These are phyloP conservation scores for Chromobotia macracanthus DNA, from an alignment of 2,797 vertebrate species.

Conservation along the genomic window DNA sequence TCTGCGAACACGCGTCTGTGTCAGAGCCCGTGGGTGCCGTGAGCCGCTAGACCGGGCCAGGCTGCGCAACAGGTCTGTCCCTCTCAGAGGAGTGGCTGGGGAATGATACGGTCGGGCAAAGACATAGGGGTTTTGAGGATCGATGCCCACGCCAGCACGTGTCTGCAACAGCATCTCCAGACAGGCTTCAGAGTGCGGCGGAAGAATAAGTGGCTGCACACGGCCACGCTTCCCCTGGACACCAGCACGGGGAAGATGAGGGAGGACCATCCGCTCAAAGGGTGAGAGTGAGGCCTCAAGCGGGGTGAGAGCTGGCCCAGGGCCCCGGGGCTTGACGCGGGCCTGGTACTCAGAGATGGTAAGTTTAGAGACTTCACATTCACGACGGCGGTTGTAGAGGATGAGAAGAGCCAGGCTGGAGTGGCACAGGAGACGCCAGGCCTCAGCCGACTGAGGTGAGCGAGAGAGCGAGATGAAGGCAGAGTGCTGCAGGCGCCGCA, in stretches of 20 bases:
- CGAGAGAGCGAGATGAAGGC: conserved; percentile 79
- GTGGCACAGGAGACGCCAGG: conserved; percentile 83
- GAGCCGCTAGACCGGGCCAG: conserved; percentile 80
- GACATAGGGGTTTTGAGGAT: conserved; percentile 77
- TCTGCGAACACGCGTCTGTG: conserved; percentile 78
- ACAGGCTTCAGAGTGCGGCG: conserved; percentile 80
- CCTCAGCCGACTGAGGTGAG: conserved; percentile 78
- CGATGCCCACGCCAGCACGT: conserved; percentile 77
- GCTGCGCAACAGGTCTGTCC: conserved; percentile 80
- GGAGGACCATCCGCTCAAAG: conserved; percentile 80
- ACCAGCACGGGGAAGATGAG: conserved; percentile 77
- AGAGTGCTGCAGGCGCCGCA: conserved; percentile 80
- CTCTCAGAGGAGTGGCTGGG: conserved; percentile 79
- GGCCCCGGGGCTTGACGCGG: conserved; percentile 74
- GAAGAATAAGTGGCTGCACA: conserved; percentile 80
- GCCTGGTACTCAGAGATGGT: conserved; percentile 74
- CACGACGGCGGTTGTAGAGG: conserved; percentile 80
- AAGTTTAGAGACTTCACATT: conserved; percentile 83
- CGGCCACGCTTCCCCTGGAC: conserved; percentile 82
- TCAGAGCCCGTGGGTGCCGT: conserved; percentile 78
- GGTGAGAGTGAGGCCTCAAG: conserved; percentile 81
- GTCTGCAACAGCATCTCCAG: conserved; percentile 81
- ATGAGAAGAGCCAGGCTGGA: conserved; percentile 82
- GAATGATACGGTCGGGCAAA: conserved; percentile 82
- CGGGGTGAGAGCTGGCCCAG: conserved; percentile 74